These are phyloP conservation scores for Gouania willdenowi DNA, from an alignment of 2,797 vertebrate species.

Conservation along the genomic window DNA sequence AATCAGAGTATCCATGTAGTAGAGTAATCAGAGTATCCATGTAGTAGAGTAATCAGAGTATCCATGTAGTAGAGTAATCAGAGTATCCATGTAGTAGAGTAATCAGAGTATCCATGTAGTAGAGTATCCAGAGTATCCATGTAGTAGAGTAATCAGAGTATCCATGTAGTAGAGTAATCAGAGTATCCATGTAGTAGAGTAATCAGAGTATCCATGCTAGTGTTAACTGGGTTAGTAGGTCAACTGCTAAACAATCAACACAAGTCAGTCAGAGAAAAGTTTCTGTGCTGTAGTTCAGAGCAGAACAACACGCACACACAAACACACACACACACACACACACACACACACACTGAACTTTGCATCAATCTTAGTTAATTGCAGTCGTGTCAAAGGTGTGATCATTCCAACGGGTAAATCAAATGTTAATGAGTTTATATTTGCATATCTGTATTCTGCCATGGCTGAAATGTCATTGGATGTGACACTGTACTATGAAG, in stretches of 20 bases:
- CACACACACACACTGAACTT: constrained; percentile 79
- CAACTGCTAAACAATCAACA: constrained; percentile 19
- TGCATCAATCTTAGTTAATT: constrained; percentile 99
- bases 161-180: too few species aligned
- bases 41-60: too few species aligned
- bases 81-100: too few species aligned
- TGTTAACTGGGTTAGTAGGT: constrained; percentile 65
- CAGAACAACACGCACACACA: constrained; percentile 10
- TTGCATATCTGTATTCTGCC: constrained; percentile 99
- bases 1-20: too few species aligned
- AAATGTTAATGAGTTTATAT: constrained; percentile 98
- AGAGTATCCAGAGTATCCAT: too few species aligned
- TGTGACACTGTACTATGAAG: constrained; percentile 95
- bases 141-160: too few species aligned
- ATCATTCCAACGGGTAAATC: constrained; percentile 99
- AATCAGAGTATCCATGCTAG: constrained; percentile 18
- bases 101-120: too few species aligned
- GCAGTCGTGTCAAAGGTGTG: constrained; percentile 92
- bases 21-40: too few species aligned
- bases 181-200: too few species aligned
- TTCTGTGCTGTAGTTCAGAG: neutral
- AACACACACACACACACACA: constrained; percentile 15
- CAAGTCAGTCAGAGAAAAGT: neutral
- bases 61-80: too few species aligned
- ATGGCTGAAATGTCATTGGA: constrained; percentile 98